Conservation (phyloP, 1,140 invertebrate species). For the Macrobrachium nipponense region DNA sequence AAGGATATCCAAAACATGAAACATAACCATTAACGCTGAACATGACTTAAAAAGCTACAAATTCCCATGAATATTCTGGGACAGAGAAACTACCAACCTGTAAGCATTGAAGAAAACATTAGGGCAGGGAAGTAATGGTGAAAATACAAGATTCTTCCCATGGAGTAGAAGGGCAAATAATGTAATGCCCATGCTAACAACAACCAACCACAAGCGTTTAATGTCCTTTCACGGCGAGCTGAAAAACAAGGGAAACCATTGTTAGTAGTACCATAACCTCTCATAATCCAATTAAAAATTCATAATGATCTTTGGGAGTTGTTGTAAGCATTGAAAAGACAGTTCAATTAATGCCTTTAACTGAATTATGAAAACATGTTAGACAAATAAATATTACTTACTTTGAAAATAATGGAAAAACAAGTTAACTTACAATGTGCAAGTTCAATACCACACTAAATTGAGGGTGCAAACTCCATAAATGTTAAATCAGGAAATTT, state of each 20-base stretch:
- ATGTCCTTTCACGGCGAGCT: constrained; percentile 69
- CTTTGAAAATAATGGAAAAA: too few relatives aligned
- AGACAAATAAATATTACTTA: too few relatives aligned
- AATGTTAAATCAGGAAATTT: neutral
- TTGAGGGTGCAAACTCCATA: too few relatives aligned
- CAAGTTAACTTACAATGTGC: too few relatives aligned
- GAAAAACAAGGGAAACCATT: neutral
- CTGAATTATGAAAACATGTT: too few relatives aligned
- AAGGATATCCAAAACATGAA: neutral
- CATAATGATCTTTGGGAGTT: too few relatives aligned
- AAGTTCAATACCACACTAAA: too few relatives aligned
- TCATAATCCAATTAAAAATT: too few relatives aligned
- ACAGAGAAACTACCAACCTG: constrained; percentile 74
- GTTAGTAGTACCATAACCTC: neutral
- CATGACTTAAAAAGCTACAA: neutral
- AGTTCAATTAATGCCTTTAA: too few relatives aligned
- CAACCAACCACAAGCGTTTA: constrained; percentile 79
- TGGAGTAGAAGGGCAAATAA: constrained; percentile 95
- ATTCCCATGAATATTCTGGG: neutral
- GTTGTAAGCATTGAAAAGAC: too few relatives aligned
- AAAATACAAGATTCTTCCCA: constrained; percentile 94
- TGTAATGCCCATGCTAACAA: constrained; percentile 91
- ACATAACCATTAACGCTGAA: constrained; percentile 2
- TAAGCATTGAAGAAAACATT: constrained; percentile 93
- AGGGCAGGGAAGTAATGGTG: constrained; percentile 98